Evolutionary conservation across 2,888 invertebrate genomes (phyloP), one percentile per base, ranked within the genome.

Genomic region (Latrodectus elegans): DNA sequence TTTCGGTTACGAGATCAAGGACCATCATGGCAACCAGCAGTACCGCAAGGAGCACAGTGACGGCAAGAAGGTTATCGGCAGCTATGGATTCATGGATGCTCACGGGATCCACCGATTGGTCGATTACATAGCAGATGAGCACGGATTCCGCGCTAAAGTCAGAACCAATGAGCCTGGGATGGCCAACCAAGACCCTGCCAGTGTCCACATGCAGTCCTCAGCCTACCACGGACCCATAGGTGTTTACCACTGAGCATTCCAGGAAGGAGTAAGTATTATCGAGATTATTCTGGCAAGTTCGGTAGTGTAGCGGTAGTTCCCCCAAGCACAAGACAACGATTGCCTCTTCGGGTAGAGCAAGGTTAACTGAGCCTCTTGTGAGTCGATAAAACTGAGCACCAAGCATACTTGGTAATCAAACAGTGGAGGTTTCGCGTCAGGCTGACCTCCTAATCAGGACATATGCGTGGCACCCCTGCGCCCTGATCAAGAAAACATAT

Each of bases 1-100:
- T 53, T 87, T 87, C 14, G 86, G 86, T 22, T 87, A 87, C 51
- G 86, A 81, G 10, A 81, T 87, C 55, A 87, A 87, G 22, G 86
- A 87, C 26, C 81, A 87, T 26, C 72, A 75, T 14, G 86, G 86
- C 17, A 87, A 87, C 49, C 65, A 74, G 11, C 86, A 87, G 38
- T 82, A 72, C 72, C 53, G 86, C 26, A 87, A 87, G 9, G 86
- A 87, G 22, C 81, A 77, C 51, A 81, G 81, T 3, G 86, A 87
- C 22, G 86, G 86, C 22, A 81, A 87, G 26, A 81, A 55, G 8
- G 86, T 87, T 6, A 67, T 81, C 4, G 86, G 86, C 22, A 81
- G 77, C n/a, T 87, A 87, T 49, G 86, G 86, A 14, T 87, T 51
- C 77, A 87, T 77, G n/a, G 86, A 87, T 49, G 71, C 81, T 0